These are phyloP conservation scores for Chrysomallon squamiferum DNA, from an alignment of 1,140 invertebrate species.

Conservation along the genomic window DNA sequence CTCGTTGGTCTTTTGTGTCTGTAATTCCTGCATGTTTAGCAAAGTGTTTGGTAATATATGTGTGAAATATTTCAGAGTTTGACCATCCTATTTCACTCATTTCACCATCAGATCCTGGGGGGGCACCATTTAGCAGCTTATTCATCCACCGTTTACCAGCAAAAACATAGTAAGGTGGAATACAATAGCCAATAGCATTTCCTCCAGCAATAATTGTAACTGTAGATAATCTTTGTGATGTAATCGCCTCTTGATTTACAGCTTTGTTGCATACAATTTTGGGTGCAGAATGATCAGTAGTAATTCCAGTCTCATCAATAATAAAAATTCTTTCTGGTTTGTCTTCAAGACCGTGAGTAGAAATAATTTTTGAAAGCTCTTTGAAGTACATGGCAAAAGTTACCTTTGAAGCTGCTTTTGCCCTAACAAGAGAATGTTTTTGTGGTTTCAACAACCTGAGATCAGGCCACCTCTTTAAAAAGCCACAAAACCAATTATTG, in stretches of 20 bases:
- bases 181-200: constrained; percentile 36
- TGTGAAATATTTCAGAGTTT: constrained; percentile 59
- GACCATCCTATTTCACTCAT: constrained; percentile 64
- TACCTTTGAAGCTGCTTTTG: constrained; percentile 10
- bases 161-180: constrained; percentile 46
- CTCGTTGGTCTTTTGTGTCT: constrained; percentile 31
- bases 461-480: background rate
- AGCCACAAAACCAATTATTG: background rate
- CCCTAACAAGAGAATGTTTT: constrained; percentile 8
- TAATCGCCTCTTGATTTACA: background rate
- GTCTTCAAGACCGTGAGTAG: background rate
- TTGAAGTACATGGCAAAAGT: constrained; percentile 9
- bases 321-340: constrained; percentile 13
- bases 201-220: constrained; percentile 30
- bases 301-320: constrained; percentile 18
- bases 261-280: constrained; percentile 1
- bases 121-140: constrained; percentile 61
- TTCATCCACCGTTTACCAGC: constrained; percentile 23
- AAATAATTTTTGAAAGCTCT: constrained; percentile 2
- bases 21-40: constrained; percentile 34
- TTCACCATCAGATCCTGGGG: constrained; percentile 53
- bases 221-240: constrained; percentile 12
- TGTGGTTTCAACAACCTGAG: constrained; percentile 9
- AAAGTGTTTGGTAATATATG: constrained; percentile 64
- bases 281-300: constrained; percentile 5